Evolutionary conservation across 2,113 vertebrate species (phyloP).

Genomic region (Spermophilus dauricus): DNA sequence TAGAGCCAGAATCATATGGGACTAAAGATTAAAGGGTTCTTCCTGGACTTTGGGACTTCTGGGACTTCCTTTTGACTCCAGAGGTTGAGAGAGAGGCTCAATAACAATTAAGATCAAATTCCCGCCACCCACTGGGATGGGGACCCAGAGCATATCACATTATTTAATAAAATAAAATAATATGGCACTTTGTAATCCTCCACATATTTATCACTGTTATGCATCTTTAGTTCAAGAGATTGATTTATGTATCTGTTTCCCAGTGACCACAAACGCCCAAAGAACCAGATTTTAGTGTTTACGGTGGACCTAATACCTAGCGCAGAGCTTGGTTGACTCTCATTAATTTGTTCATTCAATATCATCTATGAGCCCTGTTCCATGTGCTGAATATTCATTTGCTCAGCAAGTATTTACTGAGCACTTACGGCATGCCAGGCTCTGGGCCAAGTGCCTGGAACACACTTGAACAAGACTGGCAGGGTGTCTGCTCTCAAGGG

Average conservation of each 20-base stretch:
- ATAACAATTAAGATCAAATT: not conserved
- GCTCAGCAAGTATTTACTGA: conserved; percentile 51
- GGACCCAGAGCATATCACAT: not conserved
- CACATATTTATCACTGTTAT: not conserved
- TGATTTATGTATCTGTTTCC: not conserved
- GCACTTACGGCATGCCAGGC: not conserved
- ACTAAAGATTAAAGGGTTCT: not conserved
- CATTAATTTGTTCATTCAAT: not conserved
- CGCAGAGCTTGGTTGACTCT: not conserved
- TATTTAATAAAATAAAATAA: conserved; percentile 27
- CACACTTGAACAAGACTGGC: not conserved
- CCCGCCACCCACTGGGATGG: not conserved
- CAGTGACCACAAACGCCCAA: not conserved
- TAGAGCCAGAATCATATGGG: not conserved
- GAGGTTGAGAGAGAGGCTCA: no score
- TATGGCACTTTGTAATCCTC: not conserved
- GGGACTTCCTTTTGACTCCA: not conserved
- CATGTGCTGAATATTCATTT: not conserved
- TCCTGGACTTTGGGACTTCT: not conserved
- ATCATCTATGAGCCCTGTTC: not conserved
- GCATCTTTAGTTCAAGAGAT: conserved; percentile 23
- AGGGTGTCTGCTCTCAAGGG: not conserved
- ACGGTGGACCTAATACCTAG: not conserved
- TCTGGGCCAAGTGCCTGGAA: not conserved
- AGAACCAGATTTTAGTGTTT: not conserved